Evolutionary conservation across 2,797 vertebrate species (phyloP).

Genomic region (Neomorphus geoffroyi): DNA sequence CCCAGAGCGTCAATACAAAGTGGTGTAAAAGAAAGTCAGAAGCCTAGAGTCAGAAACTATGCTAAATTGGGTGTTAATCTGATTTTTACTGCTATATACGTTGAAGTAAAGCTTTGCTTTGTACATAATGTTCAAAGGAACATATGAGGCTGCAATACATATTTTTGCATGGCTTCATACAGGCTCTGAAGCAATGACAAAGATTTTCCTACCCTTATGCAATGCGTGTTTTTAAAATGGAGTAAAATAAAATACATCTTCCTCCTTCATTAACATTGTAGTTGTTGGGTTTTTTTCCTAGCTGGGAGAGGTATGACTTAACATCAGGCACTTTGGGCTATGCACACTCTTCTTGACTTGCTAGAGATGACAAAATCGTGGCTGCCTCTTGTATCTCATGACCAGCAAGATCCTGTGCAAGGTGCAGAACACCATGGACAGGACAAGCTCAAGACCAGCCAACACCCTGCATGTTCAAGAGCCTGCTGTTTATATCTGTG

Average conservation of each 20-base stretch:
- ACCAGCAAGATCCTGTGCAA: not conserved
- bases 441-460: not conserved
- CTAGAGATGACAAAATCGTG: not conserved
- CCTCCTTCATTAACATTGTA: not conserved
- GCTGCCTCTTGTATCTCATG: not conserved
- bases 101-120: not conserved
- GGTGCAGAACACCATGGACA: not conserved
- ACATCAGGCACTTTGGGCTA: not conserved
- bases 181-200: not conserved
- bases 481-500: not conserved
- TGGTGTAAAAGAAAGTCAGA: not conserved
- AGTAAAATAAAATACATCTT: not conserved
- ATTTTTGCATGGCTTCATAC: not conserved
- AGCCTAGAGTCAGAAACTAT: not conserved
- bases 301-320: not conserved
- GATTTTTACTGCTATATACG: not conserved
- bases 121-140: not conserved
- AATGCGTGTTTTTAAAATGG: not conserved
- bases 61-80: not conserved
- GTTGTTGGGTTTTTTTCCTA: not conserved
- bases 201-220: not conserved
- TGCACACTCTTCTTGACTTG: not conserved
- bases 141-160: not conserved
- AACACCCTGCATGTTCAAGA: not conserved
- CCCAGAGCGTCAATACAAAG: not conserved